These are phyloP conservation scores for Drosophila orosa DNA, from an alignment of 1,140 invertebrate genomes.

Conservation along the genomic window DNA sequence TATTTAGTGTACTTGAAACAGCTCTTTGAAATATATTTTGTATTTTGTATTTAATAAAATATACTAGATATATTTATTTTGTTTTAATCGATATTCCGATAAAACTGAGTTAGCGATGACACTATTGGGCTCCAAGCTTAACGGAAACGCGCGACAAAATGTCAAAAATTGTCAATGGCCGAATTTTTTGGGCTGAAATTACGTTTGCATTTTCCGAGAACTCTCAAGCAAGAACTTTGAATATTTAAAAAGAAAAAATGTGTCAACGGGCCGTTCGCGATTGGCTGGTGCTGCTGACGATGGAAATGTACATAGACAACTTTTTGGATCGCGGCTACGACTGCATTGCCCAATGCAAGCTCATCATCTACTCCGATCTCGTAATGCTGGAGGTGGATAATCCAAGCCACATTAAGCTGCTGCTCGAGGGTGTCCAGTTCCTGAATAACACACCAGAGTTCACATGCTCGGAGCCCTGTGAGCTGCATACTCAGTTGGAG, in stretches of 20 bases:
- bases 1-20: too few species aligned
- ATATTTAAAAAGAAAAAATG: slow-evolving; percentile 16
- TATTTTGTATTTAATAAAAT: too few species aligned
- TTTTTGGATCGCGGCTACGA: slow-evolving; percentile 45
- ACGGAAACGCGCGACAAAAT: slow-evolving; percentile 15
- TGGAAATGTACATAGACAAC: slow-evolving; percentile 46
- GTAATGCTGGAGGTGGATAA: slow-evolving; percentile 49
- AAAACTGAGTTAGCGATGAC: background rate
- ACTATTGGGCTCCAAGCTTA: background rate
- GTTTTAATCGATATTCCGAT: background rate
- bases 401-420: slow-evolving; percentile 28
- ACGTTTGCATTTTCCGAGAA: background rate
- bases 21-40: too few species aligned
- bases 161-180: background rate
- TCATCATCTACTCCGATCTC: slow-evolving; percentile 42
- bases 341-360: slow-evolving; percentile 38
- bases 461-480: slow-evolving; percentile 27
- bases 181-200: background rate
- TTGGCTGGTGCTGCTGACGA: slow-evolving; percentile 57
- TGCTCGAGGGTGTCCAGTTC: slow-evolving; percentile 48
- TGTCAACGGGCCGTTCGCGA: slow-evolving; percentile 44
- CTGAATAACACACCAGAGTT: slow-evolving; percentile 36
- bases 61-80: too few species aligned
- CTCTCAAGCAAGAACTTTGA: background rate
- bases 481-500: slow-evolving; percentile 3